Percentiles rank a stretch among this genome's conserved stretches.
These are phyloP conservation scores for Hippotragus niger DNA, from an alignment of 2,113 vertebrate species.

Conservation along the genomic window DNA sequence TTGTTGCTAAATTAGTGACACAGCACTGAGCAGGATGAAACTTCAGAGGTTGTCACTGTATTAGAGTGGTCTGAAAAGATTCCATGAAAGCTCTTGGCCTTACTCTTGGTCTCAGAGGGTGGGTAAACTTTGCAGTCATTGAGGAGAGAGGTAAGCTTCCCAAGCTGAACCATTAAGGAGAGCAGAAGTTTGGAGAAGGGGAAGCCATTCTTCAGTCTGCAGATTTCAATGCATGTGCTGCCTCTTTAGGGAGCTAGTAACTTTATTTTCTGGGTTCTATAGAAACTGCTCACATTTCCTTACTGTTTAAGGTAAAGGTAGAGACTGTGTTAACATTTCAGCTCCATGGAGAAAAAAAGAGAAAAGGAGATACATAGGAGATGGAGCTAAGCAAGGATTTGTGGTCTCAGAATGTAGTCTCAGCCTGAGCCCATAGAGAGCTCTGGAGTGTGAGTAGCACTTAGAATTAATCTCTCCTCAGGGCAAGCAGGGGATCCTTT, in stretches of 20 bases:
- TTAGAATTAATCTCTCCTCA: neutral
- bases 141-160: neutral
- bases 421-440: neutral
- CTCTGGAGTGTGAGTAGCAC: neutral
- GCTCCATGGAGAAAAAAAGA: neutral
- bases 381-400: neutral
- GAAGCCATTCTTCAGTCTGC: neutral
- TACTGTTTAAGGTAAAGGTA: neutral
- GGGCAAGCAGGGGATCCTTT: neutral
- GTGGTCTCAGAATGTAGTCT: neutral
- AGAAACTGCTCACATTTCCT: neutral
- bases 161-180: neutral
- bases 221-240: too few relatives aligned
- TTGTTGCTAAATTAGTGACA: neutral
- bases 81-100: neutral
- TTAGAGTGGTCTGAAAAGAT: neutral
- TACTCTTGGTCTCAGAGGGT: neutral
- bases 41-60: neutral
- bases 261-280: neutral
- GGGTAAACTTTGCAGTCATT: neutral
- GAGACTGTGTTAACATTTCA: neutral
- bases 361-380: neutral
- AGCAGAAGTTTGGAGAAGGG: neutral
- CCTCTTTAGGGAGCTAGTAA: neutral
- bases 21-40: neutral